Conservation (phyloP, 2,888 invertebrate genomes). For the Trachelus stipa region DNA sequence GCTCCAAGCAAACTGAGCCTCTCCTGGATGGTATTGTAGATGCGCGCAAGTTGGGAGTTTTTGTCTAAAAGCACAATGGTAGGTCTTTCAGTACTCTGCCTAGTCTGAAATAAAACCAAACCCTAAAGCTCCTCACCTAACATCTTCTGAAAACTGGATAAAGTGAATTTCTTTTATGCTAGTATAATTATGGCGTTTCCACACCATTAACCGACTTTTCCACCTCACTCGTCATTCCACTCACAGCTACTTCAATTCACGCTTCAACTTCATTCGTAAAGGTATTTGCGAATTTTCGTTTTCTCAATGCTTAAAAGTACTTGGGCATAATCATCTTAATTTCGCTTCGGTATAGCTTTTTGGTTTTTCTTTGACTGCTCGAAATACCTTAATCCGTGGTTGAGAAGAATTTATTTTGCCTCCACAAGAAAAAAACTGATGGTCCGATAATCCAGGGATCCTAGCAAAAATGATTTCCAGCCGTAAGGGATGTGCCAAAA, state of each 20-base stretch:
- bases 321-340: background rate
- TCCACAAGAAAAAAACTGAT: background rate
- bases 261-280: background rate
- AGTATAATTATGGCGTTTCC: background rate
- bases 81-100: background rate
- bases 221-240: background rate
- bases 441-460: background rate
- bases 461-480: background rate
- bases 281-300: background rate
- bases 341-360: background rate
- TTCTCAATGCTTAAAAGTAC: background rate
- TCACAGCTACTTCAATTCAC: background rate
- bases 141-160: background rate
- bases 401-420: background rate
- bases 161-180: background rate
- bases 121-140: background rate
- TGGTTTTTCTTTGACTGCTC: background rate
- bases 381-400: background rate
- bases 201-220: background rate
- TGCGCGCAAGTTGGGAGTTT: conserved; percentile 33
- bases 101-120: background rate
- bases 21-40: conserved; percentile 27
- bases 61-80: conserved; percentile 46
- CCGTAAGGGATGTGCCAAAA: background rate
- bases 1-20: background rate